Conservation (phyloP, 1,140 invertebrate species). For the Drosophila nikananu region DNA sequence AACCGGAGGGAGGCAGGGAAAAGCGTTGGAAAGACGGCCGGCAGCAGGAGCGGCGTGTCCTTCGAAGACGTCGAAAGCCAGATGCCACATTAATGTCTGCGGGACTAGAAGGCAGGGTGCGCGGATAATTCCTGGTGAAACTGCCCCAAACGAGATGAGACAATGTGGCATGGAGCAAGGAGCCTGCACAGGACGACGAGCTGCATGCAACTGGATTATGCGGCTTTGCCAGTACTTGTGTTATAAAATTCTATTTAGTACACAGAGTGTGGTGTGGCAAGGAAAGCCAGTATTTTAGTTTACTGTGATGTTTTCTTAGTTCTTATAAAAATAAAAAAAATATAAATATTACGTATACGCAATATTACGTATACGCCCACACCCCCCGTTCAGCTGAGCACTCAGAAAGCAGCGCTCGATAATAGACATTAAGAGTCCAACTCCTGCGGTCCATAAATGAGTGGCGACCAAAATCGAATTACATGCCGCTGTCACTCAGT, state of each 20-base stretch:
- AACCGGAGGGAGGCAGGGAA: no score
- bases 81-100: conserved; percentile 38
- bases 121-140: conserved; percentile 19
- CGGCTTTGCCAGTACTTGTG: neutral
- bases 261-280: neutral
- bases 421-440: conserved; percentile 32
- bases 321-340: neutral
- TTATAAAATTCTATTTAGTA: neutral
- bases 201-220: conserved; percentile 6
- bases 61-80: conserved; percentile 37
- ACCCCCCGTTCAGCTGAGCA: neutral
- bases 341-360: conserved; percentile 6
- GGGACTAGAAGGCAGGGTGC: neutral
- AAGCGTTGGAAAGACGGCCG: neutral
- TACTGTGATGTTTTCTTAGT: neutral
- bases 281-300: neutral
- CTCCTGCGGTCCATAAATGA: conserved; percentile 41
- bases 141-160: conserved; percentile 7
- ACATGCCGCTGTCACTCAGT: conserved; percentile 44
- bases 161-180: conserved; percentile 6
- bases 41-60: conserved; percentile 16
- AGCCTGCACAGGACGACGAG: neutral
- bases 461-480: conserved; percentile 52
- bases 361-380: conserved; percentile 3
- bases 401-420: conserved; percentile 10